Base-by-base conservation (phyloP, 1,140 invertebrate genomes). In the Cherax quadricarinatus region DNA sequence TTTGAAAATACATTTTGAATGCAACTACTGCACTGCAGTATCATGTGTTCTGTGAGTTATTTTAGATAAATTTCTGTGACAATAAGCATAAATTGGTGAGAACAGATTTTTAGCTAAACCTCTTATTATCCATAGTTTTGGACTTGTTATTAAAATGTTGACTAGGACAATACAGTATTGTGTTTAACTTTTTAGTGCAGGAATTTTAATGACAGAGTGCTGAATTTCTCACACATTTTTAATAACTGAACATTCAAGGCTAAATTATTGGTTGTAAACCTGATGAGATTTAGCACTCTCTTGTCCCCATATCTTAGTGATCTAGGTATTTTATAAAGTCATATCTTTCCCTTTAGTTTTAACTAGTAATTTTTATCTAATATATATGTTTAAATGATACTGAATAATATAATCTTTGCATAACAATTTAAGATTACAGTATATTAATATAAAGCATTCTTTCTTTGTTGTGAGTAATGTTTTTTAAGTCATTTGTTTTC, bases 401-500 rank as follows among this genome's bases (percentile, higher is more conserved):
- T 30, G 9, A 30, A 75, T 75, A 75, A 75, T 75, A 75, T 75
- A 75, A 75, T 75, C 7, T 75, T 75, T 75, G 16, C n/a, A 75
- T 30, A 75, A 75, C 24, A 30, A 1, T 12, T 75, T 9, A 21
- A 21, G 18, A 66, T 66, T 66, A 66, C 62, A 57, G 1, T 57
- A 14, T 57, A 57, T 57, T 66, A 66, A 18, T 66, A 66, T 66
- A 66, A 14, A 18, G 62, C 5, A 66, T 16, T 66, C 14, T 18
- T 1, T 66, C 62, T 66, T 66, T 66, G 5, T 66, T 66, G 62
- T 66, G 14, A 18, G 5, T 1, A 66, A 66, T 21, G 62, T 6
- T 66, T 57, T 57, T 57, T 4, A 41, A 9, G 9, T 57, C 53
- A 57, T 57, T 57, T 57, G 53, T 57, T 57, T 57, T 57, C 53